Evolutionary conservation across 2,797 vertebrate genomes (phyloP).

Genomic region (Tiaroga cobitis): DNA sequence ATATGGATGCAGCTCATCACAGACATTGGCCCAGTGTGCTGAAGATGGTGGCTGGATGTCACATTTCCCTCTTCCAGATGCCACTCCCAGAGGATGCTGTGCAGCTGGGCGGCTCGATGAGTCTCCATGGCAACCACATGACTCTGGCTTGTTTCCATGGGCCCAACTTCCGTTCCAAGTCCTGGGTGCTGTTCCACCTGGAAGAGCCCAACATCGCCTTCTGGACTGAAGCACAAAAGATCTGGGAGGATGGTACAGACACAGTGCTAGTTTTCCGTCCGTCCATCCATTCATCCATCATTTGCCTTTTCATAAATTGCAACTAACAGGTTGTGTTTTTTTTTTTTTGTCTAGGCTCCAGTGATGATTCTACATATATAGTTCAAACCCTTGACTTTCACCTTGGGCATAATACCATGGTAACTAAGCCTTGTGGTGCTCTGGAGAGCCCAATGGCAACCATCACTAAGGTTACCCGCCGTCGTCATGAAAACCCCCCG

Average conservation of each 20-base stretch:
- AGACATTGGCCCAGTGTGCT: slow-evolving; percentile 96
- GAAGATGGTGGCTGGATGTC: slow-evolving; percentile 96
- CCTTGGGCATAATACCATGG: slow-evolving; percentile 98
- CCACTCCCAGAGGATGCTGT: slow-evolving; percentile 95
- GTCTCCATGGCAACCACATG: slow-evolving; percentile 98
- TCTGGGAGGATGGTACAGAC: slow-evolving; percentile 93
- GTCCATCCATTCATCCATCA: not conserved
- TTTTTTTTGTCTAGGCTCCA: slow-evolving; percentile 79
- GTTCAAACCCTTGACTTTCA: slow-evolving; percentile 98
- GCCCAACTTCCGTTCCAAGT: slow-evolving; percentile 98
- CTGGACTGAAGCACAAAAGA: slow-evolving; percentile 99
- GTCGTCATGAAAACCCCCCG: slow-evolving; percentile 95
- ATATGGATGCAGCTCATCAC: slow-evolving; percentile 95
- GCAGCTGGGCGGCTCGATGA: slow-evolving; percentile 98
- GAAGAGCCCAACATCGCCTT: slow-evolving; percentile 99
- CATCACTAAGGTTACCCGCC: slow-evolving; percentile 96
- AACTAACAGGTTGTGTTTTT: slow-evolving; percentile 4
- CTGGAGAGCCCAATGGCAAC: slow-evolving; percentile 98
- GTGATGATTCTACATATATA: slow-evolving; percentile 94
- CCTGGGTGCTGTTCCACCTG: slow-evolving; percentile 96
- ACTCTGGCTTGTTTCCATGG: slow-evolving; percentile 98
- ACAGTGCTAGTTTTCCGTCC: not conserved
- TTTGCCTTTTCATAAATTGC: not conserved
- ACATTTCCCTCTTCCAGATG: slow-evolving; percentile 97
- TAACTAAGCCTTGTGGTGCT: slow-evolving; percentile 96